Evolutionary conservation across 2,113 vertebrate species (phyloP).

Genomic region (Caretta caretta): DNA sequence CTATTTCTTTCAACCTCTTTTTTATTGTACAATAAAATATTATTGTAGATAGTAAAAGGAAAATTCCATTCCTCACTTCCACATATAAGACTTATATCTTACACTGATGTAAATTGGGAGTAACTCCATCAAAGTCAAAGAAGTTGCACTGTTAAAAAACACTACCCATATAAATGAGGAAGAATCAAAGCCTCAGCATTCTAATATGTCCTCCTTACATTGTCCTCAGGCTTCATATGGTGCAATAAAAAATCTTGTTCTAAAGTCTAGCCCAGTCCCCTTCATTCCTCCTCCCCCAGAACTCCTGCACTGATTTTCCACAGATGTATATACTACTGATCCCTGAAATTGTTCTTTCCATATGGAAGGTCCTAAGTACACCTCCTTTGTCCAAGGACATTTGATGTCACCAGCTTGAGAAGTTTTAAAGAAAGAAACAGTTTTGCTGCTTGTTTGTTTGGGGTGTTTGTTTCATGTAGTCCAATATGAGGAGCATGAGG

Average conservation of each 20-base stretch:
- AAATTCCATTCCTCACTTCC: neutral
- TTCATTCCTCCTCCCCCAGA: neutral
- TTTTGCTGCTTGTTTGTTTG: neutral
- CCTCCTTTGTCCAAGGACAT: neutral
- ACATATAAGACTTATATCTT: neutral
- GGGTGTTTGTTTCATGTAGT: neutral
- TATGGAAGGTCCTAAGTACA: neutral
- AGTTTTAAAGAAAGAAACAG: neutral
- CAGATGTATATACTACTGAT: neutral
- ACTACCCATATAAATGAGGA: neutral
- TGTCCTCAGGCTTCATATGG: neutral
- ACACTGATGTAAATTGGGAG: neutral
- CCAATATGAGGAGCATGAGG: neutral
- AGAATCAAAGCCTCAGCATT: neutral
- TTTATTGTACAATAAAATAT: neutral
- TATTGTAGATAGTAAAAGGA: neutral
- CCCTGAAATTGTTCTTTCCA: neutral
- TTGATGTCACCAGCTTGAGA: neutral
- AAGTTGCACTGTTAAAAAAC: neutral
- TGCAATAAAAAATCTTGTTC: neutral
- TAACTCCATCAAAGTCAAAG: neutral
- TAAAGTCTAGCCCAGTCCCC: neutral
- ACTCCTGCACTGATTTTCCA: neutral
- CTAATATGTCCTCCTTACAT: neutral
- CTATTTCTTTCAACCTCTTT: neutral